Evolutionary conservation across 2,888 invertebrate species (phyloP).

Genomic region (Eristalinus aeneus): DNA sequence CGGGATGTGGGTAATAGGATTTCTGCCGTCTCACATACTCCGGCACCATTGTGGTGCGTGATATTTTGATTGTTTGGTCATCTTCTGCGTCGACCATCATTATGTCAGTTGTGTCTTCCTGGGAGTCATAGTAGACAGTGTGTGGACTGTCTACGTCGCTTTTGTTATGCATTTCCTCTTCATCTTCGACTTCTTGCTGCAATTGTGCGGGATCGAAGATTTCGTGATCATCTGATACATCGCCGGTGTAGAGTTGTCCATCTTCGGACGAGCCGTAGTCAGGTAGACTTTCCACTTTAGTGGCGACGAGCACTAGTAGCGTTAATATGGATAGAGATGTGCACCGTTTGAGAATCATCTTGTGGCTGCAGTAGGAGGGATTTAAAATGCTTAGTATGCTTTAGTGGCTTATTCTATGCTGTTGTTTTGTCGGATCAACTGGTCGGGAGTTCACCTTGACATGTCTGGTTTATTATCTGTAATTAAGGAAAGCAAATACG

Average conservation of each 20-base stretch:
- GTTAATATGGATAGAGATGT: slow-evolving; percentile 25
- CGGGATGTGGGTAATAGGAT: slow-evolving; percentile 66
- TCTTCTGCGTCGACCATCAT: slow-evolving; percentile 57
- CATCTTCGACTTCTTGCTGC: slow-evolving; percentile 73
- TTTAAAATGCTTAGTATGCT: not conserved
- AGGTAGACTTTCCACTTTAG: slow-evolving; percentile 32
- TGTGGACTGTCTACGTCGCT: slow-evolving; percentile 70
- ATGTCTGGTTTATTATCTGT: slow-evolving; percentile 26
- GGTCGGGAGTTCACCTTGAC: slow-evolving; percentile 28
- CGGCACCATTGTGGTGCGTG: slow-evolving; percentile 75
- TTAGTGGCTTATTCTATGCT: not conserved
- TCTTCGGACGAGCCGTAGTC: slow-evolving; percentile 68
- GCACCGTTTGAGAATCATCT: slow-evolving; percentile 44
- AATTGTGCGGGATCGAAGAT: slow-evolving; percentile 74
- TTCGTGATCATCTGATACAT: slow-evolving; percentile 71
- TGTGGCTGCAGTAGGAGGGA: not conserved
- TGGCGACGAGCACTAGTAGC: slow-evolving; percentile 25
- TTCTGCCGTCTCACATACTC: slow-evolving; percentile 77
- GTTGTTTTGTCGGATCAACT: not conserved
- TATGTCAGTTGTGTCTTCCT: slow-evolving; percentile 64
- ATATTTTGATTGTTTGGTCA: slow-evolving; percentile 54
- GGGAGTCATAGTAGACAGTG: slow-evolving; percentile 67
- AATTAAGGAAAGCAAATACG: not conserved
- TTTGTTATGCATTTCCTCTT: slow-evolving; percentile 71
- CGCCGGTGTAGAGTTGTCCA: slow-evolving; percentile 42